Evolutionary conservation across 1,140 invertebrate species (phyloP), one percentile per base, ranked within the genome.

Genomic region (Cylas formicarius): DNA sequence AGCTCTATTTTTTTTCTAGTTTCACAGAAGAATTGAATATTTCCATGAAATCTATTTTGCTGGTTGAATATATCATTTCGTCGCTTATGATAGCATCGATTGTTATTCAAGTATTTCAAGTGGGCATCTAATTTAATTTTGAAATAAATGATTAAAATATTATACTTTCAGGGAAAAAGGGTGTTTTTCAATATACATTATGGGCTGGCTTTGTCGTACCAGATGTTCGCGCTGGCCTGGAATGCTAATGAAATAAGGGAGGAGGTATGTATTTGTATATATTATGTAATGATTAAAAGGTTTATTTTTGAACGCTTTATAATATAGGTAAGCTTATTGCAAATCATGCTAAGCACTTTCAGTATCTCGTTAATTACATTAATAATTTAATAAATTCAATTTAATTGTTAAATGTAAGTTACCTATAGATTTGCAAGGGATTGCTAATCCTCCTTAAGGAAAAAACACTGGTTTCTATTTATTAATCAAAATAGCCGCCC

Each of bases 1-100:
- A 46, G 2, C 21, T 23, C 26, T 27, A 11, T 23, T 38, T 17
- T 46, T 35, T 36, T 36, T 38, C 17, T 28, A 31, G 28, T 31
- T 13, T 16, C 28, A 31, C 17, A 11, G 28, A 31, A 10, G 28
- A 13, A 31, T 31, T 10, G 17, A 10, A 16, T n/a, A n/a, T n/a
- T 31, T 31, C 4, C 4, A 31, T 31, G 11, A 13, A 5, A 16
- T 16, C 28, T 16, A 16, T 31, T 13, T 31, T 11, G 28, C n/a
- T 31, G 11, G 17, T 39, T 7, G 36, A 39, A 17, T 39, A 39
- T 26, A 10, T 19, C 13, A 5, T 39, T 14, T 27, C 20, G 8
- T 39, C 36, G 9, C 16, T 39, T 2, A 26, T 39, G 36, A n/a
- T 39, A 17, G 36, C 36, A 11, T 26, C 22, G 11, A 3, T 39